Evolutionary conservation across 1,140 invertebrate genomes (phyloP).

Genomic region (Drosophila insularis): DNA sequence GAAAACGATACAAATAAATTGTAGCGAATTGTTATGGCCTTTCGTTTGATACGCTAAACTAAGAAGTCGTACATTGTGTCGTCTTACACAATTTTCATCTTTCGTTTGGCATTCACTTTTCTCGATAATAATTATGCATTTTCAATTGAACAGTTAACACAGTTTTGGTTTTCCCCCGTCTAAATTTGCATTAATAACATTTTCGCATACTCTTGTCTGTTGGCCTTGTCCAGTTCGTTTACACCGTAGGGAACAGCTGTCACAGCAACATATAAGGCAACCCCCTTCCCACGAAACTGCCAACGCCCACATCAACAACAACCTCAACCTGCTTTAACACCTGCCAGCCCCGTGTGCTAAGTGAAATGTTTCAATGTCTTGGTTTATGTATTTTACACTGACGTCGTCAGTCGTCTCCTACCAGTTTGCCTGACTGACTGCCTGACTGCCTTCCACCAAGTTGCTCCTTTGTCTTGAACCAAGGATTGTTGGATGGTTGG

Average conservation of each 20-base stretch:
- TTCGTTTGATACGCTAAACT: too few relatives aligned
- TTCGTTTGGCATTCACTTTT: too few relatives aligned
- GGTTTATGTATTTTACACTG: slow-evolving; percentile 79
- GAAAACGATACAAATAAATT: slow-evolving; percentile 3
- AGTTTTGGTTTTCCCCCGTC: too few relatives aligned
- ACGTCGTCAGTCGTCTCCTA: slow-evolving; percentile 56
- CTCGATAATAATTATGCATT: too few relatives aligned
- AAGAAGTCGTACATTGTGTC: too few relatives aligned
- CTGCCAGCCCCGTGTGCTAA: slow-evolving; percentile 58
- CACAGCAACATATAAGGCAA: slow-evolving; percentile 20
- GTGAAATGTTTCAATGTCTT: slow-evolving; percentile 77
- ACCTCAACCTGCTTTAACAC: slow-evolving; percentile 47
- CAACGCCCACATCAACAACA: slow-evolving; percentile 25
- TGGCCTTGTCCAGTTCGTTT: slow-evolving; percentile 57
- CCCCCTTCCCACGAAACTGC: neutral
- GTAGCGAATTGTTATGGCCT: too few relatives aligned
- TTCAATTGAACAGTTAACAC: too few relatives aligned
- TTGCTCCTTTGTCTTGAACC: slow-evolving; percentile 43
- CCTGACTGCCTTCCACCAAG: slow-evolving; percentile 25
- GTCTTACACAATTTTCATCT: too few relatives aligned
- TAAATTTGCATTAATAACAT: too few relatives aligned
- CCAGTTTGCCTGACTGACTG: neutral
- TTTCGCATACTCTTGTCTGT: too few relatives aligned
- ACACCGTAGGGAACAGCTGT: slow-evolving; percentile 50
- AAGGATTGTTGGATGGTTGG: slow-evolving; percentile 26